Evolutionary conservation across 2,888 invertebrate genomes (phyloP).

Genomic region (Anorthoa munda): DNA sequence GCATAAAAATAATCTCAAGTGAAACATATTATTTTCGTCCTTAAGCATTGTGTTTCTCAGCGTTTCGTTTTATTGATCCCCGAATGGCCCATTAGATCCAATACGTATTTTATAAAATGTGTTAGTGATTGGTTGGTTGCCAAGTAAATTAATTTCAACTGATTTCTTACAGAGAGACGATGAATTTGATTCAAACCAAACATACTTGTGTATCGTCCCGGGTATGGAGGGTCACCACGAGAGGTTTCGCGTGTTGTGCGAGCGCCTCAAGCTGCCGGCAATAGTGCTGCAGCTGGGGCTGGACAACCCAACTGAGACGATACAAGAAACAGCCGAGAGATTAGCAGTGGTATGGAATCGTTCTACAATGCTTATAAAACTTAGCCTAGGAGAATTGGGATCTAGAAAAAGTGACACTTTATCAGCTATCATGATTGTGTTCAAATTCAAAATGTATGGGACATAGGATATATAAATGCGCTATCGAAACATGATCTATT

Average conservation of each 20-base stretch:
- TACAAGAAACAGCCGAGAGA: slow-evolving; percentile 72
- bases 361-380: background rate
- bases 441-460: too few relatives aligned
- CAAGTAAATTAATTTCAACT: background rate
- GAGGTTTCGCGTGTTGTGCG: slow-evolving; percentile 70
- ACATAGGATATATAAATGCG: too few relatives aligned
- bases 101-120: too few relatives aligned
- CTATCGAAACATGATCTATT: too few relatives aligned
- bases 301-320: slow-evolving; percentile 70
- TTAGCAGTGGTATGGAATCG: slow-evolving; percentile 67
- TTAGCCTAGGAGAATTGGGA: background rate
- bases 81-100: too few relatives aligned
- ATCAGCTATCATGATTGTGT: too few relatives aligned
- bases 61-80: too few relatives aligned
- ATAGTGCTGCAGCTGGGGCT: slow-evolving; percentile 74
- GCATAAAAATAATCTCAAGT: background rate
- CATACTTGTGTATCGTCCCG: slow-evolving; percentile 73
- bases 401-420: too few relatives aligned
- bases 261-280: slow-evolving; percentile 74
- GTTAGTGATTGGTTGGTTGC: background rate
- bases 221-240: slow-evolving; percentile 76
- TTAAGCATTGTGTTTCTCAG: too few relatives aligned
- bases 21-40: too few relatives aligned
- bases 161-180: slow-evolving; percentile 33
- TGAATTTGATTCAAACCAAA: slow-evolving; percentile 21